Percentiles rank a stretch among this genome's conserved stretches.
phyloP scores from a whole-genome alignment of 2,888 invertebrate genomes.

The Euspilapteryx auroguttella region DNA sequence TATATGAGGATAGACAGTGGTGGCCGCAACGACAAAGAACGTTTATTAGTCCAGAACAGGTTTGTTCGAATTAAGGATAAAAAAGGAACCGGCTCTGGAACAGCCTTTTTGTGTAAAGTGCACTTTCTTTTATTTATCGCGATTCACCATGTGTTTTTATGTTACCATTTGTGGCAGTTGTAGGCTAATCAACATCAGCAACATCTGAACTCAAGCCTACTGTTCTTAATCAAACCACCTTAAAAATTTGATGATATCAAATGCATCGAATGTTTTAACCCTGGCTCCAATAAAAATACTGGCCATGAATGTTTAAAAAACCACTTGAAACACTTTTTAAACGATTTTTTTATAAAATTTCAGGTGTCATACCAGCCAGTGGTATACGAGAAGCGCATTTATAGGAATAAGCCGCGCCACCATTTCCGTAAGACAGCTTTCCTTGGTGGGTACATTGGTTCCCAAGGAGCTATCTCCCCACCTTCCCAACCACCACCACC shows the following conservation, averaged over 20 bases:
- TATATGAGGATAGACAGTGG: slow-evolving; percentile 12
- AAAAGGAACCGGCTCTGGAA: slow-evolving; percentile 13
- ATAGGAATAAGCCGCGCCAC: slow-evolving; percentile 29
- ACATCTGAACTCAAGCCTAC: no score
- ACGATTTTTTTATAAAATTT: no score
- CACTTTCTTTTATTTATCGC: no score
- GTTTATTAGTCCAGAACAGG: slow-evolving; percentile 21
- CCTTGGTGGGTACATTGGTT: slow-evolving; percentile 29
- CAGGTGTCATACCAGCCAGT: slow-evolving; percentile 14
- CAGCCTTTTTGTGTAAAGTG: slow-evolving; percentile 11
- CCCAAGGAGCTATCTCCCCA: slow-evolving; percentile 13
- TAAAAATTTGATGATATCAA: no score
- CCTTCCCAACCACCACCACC: slow-evolving; percentile 11
- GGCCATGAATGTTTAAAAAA: no score
- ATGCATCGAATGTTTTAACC: no score
- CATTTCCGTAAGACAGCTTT: slow-evolving; percentile 28
- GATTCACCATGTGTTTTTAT: no score
- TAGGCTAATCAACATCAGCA: no score
- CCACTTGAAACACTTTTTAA: no score
- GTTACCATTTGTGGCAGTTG: no score
- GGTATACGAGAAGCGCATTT: slow-evolving; percentile 24
- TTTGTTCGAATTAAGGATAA: slow-evolving; percentile 15
- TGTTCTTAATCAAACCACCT: no score
- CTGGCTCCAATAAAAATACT: no score
- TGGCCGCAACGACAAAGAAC: slow-evolving; percentile 11